phyloP scores from a whole-genome alignment of 2,888 invertebrate species.

The Mythimna vitellina region DNA sequence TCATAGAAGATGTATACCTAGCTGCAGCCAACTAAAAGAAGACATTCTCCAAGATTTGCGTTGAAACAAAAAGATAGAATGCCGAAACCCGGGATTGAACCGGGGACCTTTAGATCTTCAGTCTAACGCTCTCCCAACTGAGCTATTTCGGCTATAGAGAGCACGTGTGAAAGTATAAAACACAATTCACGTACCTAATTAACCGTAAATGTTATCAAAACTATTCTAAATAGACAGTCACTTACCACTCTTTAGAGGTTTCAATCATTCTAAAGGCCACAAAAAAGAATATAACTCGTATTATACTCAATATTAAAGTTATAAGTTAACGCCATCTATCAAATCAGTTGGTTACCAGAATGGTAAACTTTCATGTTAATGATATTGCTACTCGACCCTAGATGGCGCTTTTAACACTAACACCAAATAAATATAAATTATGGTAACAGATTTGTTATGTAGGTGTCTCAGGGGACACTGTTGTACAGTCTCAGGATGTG shows the following conservation, averaged over 20 bases:
- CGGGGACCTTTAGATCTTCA: constrained; percentile 85
- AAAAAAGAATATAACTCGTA: too few species aligned
- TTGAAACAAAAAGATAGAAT: constrained; percentile 40
- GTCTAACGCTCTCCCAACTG: constrained; percentile 87
- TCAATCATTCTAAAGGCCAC: neutral
- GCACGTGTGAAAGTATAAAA: fast-evolving
- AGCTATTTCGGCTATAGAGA: constrained; percentile 79
- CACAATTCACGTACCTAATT: fast-evolving
- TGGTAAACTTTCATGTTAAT: neutral
- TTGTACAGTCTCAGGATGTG: too few species aligned
- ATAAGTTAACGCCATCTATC: constrained; percentile 26
- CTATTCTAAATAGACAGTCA: neutral
- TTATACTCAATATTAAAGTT: too few species aligned
- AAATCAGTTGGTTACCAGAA: fast-evolving
- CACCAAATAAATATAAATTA: neutral
- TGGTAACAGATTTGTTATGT: neutral
- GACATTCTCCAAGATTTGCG: neutral
- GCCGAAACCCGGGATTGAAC: constrained; percentile 84
- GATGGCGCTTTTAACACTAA: constrained; percentile 44
- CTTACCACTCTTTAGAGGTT: too few species aligned
- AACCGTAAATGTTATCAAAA: neutral
- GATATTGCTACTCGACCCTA: constrained; percentile 54
- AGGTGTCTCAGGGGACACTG: constrained; percentile 7
- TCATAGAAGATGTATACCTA: too few species aligned
- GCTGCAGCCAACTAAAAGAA: neutral